Evolutionary conservation across 1,140 invertebrate genomes (phyloP).

Genomic region (Octopus bimaculoides): DNA sequence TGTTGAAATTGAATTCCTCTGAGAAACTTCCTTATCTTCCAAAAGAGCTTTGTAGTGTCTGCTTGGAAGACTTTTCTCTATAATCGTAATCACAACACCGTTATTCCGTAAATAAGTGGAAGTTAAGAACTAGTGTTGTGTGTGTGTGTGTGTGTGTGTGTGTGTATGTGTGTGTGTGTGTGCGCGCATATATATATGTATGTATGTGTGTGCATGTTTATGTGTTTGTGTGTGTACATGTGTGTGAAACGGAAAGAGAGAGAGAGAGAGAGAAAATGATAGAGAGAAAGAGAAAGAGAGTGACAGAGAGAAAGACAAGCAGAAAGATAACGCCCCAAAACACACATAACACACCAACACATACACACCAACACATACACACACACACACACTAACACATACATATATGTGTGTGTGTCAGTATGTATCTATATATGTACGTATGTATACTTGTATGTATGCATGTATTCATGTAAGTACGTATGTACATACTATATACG

Average conservation of each 20-base stretch:
- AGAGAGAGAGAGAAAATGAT: not conserved
- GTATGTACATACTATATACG: not conserved
- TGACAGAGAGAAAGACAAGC: not conserved
- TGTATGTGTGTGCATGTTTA: not conserved
- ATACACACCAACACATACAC: constrained; percentile 10
- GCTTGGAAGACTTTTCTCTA: no score
- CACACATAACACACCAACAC: not conserved
- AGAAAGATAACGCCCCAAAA: not conserved
- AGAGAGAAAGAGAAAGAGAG: not conserved
- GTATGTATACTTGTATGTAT: constrained; percentile 7
- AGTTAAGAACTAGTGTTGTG: no score
- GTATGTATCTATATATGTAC: constrained; percentile 8
- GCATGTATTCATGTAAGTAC: constrained; percentile 17
- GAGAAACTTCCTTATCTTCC: no score
- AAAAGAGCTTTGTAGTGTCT: no score
- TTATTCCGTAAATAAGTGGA: no score
- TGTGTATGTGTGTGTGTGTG: not conserved
- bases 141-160: not conserved
- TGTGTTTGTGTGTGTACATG: not conserved
- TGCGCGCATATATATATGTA: not conserved
- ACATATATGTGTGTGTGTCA: constrained; percentile 3
- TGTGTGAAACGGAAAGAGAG: not conserved
- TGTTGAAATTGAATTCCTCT: no score
- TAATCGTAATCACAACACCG: no score
- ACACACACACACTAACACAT: constrained; percentile 13